Conservation (phyloP, 2,888 invertebrate species). For the Mythimna ferrago region DNA sequence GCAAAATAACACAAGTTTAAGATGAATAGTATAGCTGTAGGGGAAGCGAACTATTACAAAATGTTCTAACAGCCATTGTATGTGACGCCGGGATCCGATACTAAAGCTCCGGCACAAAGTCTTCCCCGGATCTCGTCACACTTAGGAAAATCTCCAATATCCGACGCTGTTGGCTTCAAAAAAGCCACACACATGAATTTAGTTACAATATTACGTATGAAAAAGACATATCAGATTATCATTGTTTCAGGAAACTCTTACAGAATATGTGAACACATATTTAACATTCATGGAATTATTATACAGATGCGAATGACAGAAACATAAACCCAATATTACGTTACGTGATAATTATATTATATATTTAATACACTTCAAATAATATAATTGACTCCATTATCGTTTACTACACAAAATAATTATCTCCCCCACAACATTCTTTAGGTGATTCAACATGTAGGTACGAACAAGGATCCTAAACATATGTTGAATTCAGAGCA, state of each 20-base stretch:
- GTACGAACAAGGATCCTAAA: constrained; percentile 13
- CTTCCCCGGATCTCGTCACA: constrained; percentile 83
- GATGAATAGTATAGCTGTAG: constrained; percentile 58
- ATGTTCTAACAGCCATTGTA: constrained; percentile 78
- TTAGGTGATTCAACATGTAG: constrained; percentile 6
- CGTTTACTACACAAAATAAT: constrained; percentile 10
- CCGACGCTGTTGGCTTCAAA: constrained; percentile 81
- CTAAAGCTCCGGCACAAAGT: constrained; percentile 81
- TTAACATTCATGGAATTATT: constrained; percentile 48
- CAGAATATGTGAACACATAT: constrained; percentile 35
- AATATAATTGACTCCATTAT: neutral
- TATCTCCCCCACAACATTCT: neutral
- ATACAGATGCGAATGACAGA: constrained; percentile 7
- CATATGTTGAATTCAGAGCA: constrained; percentile 44
- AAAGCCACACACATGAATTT: constrained; percentile 75
- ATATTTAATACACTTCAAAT: neutral
- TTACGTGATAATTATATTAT: constrained; percentile 10
- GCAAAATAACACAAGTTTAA: constrained; percentile 54
- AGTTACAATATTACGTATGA: constrained; percentile 65
- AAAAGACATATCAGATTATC: constrained; percentile 58
- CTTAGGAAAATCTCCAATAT: constrained; percentile 88
- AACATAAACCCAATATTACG: constrained; percentile 12
- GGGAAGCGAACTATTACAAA: constrained; percentile 79
- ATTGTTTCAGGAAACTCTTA: constrained; percentile 49
- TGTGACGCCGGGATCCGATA: constrained; percentile 74